Evolutionary conservation across 2,888 invertebrate genomes (phyloP).

Genomic region (Crepidodera aurea): DNA sequence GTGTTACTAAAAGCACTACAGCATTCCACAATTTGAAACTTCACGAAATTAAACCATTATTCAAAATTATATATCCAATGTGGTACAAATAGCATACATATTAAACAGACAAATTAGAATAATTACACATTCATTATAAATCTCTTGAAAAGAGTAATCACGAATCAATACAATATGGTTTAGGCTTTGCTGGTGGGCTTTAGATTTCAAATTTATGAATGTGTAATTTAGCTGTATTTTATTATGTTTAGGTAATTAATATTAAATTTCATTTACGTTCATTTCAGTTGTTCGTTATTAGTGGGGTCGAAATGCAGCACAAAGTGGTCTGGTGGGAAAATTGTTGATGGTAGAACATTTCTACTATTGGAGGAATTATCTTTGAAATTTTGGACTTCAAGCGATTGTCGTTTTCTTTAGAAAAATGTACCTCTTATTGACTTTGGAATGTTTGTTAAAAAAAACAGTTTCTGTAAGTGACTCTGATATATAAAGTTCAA

Average conservation of each 20-base stretch:
- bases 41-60: slow-evolving; percentile 34
- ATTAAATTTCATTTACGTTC: not conserved
- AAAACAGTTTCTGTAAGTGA: too few relatives aligned
- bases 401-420: too few relatives aligned
- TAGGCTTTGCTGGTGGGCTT: not conserved
- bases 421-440: too few relatives aligned
- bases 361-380: too few relatives aligned
- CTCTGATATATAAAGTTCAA: too few relatives aligned
- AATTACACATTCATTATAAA: slow-evolving; percentile 16
- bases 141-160: not conserved
- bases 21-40: slow-evolving; percentile 26
- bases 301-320: too few relatives aligned
- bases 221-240: too few relatives aligned
- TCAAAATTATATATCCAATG: slow-evolving; percentile 25
- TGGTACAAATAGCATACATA: slow-evolving; percentile 19
- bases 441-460: too few relatives aligned
- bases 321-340: too few relatives aligned
- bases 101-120: slow-evolving; percentile 24
- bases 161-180: not conserved
- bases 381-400: too few relatives aligned
- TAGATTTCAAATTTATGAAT: not conserved
- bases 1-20: slow-evolving; percentile 35
- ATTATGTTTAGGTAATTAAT: not conserved
- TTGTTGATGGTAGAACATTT: too few relatives aligned
- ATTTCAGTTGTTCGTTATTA: not conserved